Evolutionary conservation across 2,797 vertebrate genomes (phyloP), one percentile per base, ranked within the genome.

Genomic region (Miichthys miiuy): DNA sequence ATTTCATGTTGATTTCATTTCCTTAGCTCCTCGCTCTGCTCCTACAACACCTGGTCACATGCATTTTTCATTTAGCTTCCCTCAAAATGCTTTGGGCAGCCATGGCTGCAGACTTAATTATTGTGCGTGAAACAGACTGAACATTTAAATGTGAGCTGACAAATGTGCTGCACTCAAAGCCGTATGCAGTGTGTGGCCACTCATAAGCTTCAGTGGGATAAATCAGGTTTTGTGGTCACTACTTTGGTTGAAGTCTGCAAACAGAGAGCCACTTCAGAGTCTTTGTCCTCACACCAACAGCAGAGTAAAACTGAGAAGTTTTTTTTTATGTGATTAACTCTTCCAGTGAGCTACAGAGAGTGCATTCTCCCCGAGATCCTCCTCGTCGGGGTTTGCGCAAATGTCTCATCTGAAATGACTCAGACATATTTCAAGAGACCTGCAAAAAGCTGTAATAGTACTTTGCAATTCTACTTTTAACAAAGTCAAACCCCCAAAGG

Each of bases 1-100:
- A 94, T 94, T 95, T 94, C 89, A 86, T 92, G 93, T 88, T 89
- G 87, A 88, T 94, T 94, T 93, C 88, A 91, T 94, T 94, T 92
- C 83, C 83, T 88, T 62, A 52, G 67, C 78, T 87, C 62, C 72
- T 51, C 74, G 2, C 73, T 79, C 52, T 65, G 52, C 73, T 47
- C 72, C 52, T 23, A 48, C 25, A 78, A 81, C 80, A 84, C 81
- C 75, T 80, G 83, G 51, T 67, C 77, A 51, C 27, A 64, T 78
- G 75, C 72, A 72, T 77, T 83, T 86, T 70, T 75, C 68, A 63
- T 86, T 86, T 68, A 55, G 71, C 62, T 25, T 83, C 77, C 23
- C 27, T 52, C 41, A 27, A 81, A 63, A 86, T 30, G 70, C 75
- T 88, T 69, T 51, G 51, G 74, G 78, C 79, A 72, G 70, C 66